Percentiles rank a stretch among this genome's conserved stretches.
Evolutionary conservation across 2,113 vertebrate genomes (phyloP).

Genomic region (Opisthocomus hoazin): DNA sequence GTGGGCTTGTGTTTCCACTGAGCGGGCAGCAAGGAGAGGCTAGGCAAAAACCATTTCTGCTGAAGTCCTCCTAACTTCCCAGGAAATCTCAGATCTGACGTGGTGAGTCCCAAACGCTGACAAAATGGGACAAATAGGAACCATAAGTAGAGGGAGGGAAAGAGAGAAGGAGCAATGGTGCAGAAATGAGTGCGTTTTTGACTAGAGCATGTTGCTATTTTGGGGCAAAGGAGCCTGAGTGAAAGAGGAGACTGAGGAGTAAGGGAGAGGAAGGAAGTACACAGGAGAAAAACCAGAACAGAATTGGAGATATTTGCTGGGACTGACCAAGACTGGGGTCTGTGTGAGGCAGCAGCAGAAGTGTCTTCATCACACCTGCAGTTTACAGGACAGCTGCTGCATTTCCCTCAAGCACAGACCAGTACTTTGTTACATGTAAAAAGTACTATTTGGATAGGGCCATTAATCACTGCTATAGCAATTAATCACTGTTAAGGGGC

Average conservation of each 20-base stretch:
- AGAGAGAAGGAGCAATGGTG: neutral
- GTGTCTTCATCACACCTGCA: accelerated
- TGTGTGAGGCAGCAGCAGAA: accelerated
- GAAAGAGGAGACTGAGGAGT: neutral
- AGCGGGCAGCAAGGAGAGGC: neutral
- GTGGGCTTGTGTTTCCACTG: neutral
- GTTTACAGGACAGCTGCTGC: neutral
- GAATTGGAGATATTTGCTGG: neutral
- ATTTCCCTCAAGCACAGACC: neutral
- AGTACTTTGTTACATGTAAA: accelerated
- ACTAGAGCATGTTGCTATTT: neutral
- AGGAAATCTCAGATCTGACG: neutral
- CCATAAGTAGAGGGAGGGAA: neutral
- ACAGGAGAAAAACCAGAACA: neutral
- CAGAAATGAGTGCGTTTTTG: neutral
- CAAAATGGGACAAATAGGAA: accelerated
- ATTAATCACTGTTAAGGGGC: neutral
- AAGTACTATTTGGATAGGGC: neutral
- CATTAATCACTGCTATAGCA: neutral
- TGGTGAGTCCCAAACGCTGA: neutral
- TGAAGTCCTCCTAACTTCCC: neutral
- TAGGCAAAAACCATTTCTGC: neutral
- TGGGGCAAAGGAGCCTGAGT: neutral
- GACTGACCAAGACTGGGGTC: neutral
- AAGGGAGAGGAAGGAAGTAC: neutral